phyloP scores from a whole-genome alignment of 2,888 invertebrate species.

The Troides aeacus region DNA sequence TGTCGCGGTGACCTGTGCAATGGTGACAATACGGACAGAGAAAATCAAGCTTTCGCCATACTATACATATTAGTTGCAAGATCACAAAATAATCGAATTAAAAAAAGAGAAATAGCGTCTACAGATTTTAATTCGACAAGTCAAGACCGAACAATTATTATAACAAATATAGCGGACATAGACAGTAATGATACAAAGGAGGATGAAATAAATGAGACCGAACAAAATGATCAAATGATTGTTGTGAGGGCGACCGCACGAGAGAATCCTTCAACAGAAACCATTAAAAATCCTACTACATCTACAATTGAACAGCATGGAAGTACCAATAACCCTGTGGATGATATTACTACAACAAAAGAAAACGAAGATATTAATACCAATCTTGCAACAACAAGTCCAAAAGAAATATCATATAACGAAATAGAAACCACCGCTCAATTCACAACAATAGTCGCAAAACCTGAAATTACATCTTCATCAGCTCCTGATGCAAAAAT shows the following conservation, averaged over 20 bases:
- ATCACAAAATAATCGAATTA: conserved; percentile 37
- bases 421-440: conserved; percentile 1
- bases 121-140: conserved; percentile 31
- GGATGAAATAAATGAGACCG: conserved; percentile 19
- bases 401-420: not conserved
- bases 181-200: conserved; percentile 30
- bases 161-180: conserved; percentile 37
- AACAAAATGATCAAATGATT: conserved; percentile 32
- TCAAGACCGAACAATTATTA: conserved; percentile 31
- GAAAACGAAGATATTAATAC: not conserved
- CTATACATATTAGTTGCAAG: conserved; percentile 40
- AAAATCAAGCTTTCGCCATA: conserved; percentile 56
- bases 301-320: not conserved
- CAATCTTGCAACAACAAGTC: not conserved
- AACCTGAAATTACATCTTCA: conserved; percentile 12
- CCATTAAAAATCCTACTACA: not conserved
- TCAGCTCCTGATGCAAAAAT: conserved; percentile 3
- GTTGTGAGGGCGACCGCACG: conserved; percentile 20
- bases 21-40: conserved; percentile 60
- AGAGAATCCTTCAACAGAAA: conserved; percentile 6
- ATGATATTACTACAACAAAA: conserved; percentile 6
- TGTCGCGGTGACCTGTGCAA: conserved; percentile 71
- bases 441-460: not conserved
- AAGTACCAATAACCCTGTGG: not conserved
- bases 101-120: conserved; percentile 35